phyloP scores from a whole-genome alignment of 2,113 vertebrate species.

The Chaetura pelagica region DNA sequence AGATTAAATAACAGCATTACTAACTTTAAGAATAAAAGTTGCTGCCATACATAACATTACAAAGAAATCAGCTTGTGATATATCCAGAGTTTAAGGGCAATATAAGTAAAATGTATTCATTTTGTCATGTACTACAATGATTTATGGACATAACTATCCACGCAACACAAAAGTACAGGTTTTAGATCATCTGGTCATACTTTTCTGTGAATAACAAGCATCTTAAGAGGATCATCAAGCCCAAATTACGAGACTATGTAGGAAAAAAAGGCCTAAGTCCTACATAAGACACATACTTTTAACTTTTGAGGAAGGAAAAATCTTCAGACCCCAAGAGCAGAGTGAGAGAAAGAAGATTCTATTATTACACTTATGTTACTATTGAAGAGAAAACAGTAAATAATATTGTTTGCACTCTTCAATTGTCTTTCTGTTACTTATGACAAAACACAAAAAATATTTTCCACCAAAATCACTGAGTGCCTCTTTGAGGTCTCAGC shows the following conservation, averaged over 20 bases:
- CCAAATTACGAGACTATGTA: not conserved
- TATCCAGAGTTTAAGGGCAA: not conserved
- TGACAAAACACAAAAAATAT: not conserved
- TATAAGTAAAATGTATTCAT: not conserved
- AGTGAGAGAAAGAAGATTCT: not conserved
- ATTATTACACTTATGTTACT: not conserved
- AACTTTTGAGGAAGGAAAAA: not conserved
- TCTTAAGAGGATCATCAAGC: not conserved
- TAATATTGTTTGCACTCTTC: not conserved
- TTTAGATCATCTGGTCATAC: not conserved
- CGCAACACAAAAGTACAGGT: not conserved
- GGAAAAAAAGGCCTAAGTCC: not conserved
- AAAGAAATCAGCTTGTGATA: not conserved
- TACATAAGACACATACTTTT: not conserved
- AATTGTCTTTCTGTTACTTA: not conserved
- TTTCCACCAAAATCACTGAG: not conserved
- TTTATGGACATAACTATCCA: not conserved
- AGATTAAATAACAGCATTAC: not conserved
- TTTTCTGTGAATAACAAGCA: not conserved
- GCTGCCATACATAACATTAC: not conserved
- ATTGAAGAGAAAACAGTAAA: not conserved
- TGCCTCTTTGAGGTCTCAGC: not conserved
- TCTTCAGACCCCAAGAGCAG: not conserved
- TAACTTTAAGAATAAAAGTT: not conserved
- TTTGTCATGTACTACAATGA: not conserved